Percentiles rank a stretch among this genome's conserved stretches.
phyloP scores from a whole-genome alignment of 2,797 vertebrate genomes.

The Thamnophis elegans region DNA sequence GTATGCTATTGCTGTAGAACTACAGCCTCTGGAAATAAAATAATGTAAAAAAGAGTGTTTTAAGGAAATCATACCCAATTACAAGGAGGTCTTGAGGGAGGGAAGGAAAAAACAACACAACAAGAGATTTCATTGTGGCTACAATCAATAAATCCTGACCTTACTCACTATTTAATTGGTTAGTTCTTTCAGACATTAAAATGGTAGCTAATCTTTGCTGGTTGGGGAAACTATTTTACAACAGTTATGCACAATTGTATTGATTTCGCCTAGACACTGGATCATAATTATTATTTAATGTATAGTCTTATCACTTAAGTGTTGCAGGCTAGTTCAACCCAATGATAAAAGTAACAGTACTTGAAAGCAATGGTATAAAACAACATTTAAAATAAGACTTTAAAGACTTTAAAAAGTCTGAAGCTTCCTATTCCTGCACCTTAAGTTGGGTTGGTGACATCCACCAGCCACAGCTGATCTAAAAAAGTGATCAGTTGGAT shows the following conservation, averaged over 20 bases:
- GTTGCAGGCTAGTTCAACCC: slow-evolving; percentile 35
- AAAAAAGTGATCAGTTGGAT: neutral
- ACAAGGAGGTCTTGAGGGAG: slow-evolving; percentile 52
- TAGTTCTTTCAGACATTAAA: slow-evolving; percentile 69
- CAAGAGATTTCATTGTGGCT: slow-evolving; percentile 64
- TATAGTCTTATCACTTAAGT: slow-evolving; percentile 51
- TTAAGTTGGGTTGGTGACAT: neutral
- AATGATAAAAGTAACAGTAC: slow-evolving; percentile 34
- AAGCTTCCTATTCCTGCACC: neutral
- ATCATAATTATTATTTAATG: slow-evolving; percentile 62
- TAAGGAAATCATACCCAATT: slow-evolving; percentile 63
- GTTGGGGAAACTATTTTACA: slow-evolving; percentile 59
- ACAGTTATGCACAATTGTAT: slow-evolving; percentile 57
- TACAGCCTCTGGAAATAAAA: slow-evolving; percentile 33
- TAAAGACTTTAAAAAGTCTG: no score
- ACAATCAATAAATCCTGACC: slow-evolving; percentile 73
- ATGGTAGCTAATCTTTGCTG: slow-evolving; percentile 59
- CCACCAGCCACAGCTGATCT: neutral
- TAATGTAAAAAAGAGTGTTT: slow-evolving; percentile 52
- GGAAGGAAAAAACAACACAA: slow-evolving; percentile 52
- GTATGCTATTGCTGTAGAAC: slow-evolving; percentile 59
- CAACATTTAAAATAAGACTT: neutral
- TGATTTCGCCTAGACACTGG: slow-evolving; percentile 60
- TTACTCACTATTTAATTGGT: slow-evolving; percentile 71
- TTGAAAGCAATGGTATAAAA: slow-evolving; percentile 27